A percentile compares a stretch with the other conserved stretches of the same genome.
Conservation (phyloP, 2,888 invertebrate species). For the Ormyrus thymus region DNA sequence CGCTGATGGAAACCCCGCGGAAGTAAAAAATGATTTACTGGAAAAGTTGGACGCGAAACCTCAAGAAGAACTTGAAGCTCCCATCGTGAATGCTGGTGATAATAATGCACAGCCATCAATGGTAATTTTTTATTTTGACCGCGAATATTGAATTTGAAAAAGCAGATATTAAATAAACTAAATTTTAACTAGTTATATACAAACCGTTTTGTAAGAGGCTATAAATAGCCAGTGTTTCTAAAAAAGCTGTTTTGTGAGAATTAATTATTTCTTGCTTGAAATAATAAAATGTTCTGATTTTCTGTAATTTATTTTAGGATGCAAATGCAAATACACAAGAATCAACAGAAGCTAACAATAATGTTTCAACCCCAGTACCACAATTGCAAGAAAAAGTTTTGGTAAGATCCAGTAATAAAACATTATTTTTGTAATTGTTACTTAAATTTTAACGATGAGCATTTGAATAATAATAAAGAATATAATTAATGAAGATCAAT, state of each 20-base stretch:
- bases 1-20: slow-evolving; percentile 32
- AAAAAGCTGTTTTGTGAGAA: too few species aligned
- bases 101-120: slow-evolving; percentile 21
- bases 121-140: slow-evolving; percentile 7
- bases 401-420: slow-evolving; percentile 25
- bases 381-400: slow-evolving; percentile 39
- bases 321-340: slow-evolving; percentile 43
- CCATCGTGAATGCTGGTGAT: slow-evolving; percentile 12
- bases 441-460: background rate
- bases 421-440: background rate
- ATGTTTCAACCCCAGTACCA: slow-evolving; percentile 6
- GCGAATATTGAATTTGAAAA: too few species aligned
- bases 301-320: slow-evolving; percentile 31
- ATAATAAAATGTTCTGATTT: background rate
- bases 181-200: too few species aligned
- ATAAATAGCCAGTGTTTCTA: too few species aligned
- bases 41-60: slow-evolving; percentile 5
- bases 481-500: background rate
- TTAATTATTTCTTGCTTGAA: too few species aligned
- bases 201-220: too few species aligned
- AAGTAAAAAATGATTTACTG: slow-evolving; percentile 1
- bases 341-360: slow-evolving; percentile 39
- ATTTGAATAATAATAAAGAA: background rate
- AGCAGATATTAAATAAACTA: too few species aligned
- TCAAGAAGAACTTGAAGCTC: slow-evolving; percentile 1